Evolutionary conservation across 1,140 invertebrate species (phyloP), one percentile per base, ranked within the genome.

Genomic region (Drosophila setifemur): DNA sequence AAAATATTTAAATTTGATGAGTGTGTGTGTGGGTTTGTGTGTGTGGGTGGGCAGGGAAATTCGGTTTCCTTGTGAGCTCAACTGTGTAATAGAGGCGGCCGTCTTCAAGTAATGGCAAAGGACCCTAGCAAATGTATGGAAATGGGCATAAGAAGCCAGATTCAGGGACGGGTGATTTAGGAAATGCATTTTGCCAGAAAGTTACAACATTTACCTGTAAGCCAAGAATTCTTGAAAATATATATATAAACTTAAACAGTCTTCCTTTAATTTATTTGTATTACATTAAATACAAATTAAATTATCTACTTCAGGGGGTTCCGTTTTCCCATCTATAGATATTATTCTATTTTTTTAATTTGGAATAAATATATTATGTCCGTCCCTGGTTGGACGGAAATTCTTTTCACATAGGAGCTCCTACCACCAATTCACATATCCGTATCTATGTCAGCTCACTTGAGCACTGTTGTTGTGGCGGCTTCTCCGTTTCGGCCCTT

Each of bases 1-100:
- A 81, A 72, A 86, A 75, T 86, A 85, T 86, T 86, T 76, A 85
- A 85, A 85, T 86, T 87, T 74, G 55, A 85, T 75, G 47, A 64
- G 67, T 47, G 47, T 26, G 28, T 11, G 66, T 11, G 18, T 11
- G 60, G 39, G 33, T 26, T 14, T 11, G 50, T 11, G 42, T 29
- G 44, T 12, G 55, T 4, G 18, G 9, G 18, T 1, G 45, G 40
- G 28, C 21, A 42, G 42, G 43, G 43, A 43, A 47, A 69, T 70
- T 69, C 37, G 67, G 66, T 44, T 60, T 40, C 21, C 37, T 39
- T 48, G 55, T 81, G 69, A 53, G 68, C 58, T 75, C 76, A 81
- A 79, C 66, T 74, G 58, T 81, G 67, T 81, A 81, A 81, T 81
- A 70, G 67, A 71, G 67, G 60, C 37, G 35, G 4, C 44, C 37